Percentiles rank a stretch among this genome's conserved stretches.
These are phyloP conservation scores for Drosophila mauritiana DNA, from an alignment of 1,140 invertebrate genomes.

Conservation along the genomic window DNA sequence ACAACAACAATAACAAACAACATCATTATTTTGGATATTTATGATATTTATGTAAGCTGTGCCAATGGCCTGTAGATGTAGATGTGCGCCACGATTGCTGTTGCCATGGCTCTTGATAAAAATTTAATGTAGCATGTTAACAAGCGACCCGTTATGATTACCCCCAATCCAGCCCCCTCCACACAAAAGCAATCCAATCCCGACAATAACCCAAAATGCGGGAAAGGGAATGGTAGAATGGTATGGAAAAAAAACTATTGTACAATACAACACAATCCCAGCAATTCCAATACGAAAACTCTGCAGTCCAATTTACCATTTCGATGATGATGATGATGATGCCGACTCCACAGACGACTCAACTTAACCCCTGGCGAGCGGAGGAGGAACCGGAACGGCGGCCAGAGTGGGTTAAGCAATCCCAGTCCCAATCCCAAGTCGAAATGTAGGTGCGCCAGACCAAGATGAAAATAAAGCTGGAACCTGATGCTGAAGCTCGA, in stretches of 20 bases:
- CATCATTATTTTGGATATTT: conserved; percentile 82
- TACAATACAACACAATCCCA: conserved; percentile 46
- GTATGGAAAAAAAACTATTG: conserved; percentile 45
- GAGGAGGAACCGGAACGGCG: not conserved
- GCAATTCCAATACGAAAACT: conserved; percentile 75
- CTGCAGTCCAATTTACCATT: conserved; percentile 79
- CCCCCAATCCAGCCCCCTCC: conserved; percentile 13
- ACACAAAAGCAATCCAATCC: conserved; percentile 56
- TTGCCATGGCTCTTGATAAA: conserved; percentile 79
- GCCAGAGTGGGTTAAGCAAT: conserved; percentile 39
- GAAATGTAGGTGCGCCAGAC: conserved; percentile 54
- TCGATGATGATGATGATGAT: conserved; percentile 24
- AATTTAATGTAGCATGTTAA: conserved; percentile 84
- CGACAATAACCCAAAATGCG: conserved; percentile 32
- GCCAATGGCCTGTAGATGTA: conserved; percentile 1
- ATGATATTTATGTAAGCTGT: conserved; percentile 66
- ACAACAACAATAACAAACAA: conserved; percentile 59
- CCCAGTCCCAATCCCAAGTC: conserved; percentile 32
- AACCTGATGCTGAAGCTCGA: conserved; percentile 1
- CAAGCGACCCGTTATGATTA: conserved; percentile 82
- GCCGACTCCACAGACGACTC: conserved; percentile 46
- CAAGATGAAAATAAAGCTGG: conserved; percentile 31
- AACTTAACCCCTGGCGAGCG: conserved; percentile 33
- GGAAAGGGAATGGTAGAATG: conserved; percentile 10
- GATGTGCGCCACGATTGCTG: conserved; percentile 32